A percentile compares a stretch with the other conserved stretches of the same genome.
These are phyloP conservation scores for Anarsia innoxiella DNA, from an alignment of 2,888 invertebrate species.

Conservation along the genomic window DNA sequence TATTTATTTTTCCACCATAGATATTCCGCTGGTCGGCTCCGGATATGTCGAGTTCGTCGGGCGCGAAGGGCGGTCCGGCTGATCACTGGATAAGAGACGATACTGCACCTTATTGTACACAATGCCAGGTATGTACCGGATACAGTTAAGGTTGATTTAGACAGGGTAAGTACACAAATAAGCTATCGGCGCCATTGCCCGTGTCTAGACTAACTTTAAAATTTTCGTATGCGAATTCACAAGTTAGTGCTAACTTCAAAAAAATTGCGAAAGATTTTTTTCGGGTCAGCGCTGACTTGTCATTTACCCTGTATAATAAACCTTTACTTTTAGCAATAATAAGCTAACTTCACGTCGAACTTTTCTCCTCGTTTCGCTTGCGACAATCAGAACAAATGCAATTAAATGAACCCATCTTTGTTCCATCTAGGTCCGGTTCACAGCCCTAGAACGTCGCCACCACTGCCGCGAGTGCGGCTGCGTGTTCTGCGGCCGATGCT, in stretches of 20 bases:
- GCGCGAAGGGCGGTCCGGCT: slow-evolving; percentile 85
- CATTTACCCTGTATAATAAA: not conserved
- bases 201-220: too few species aligned
- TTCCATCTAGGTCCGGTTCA: slow-evolving; percentile 80
- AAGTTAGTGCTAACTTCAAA: too few species aligned
- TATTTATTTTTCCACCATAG: slow-evolving; percentile 24
- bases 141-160: too few species aligned
- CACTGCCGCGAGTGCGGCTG: slow-evolving; percentile 98
- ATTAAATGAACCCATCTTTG: too few species aligned
- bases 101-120: slow-evolving; percentile 92
- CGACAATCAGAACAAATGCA: too few species aligned
- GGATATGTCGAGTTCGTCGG: slow-evolving; percentile 70
- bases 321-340: not conserved
- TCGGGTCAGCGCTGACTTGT: too few species aligned
- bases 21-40: slow-evolving; percentile 98
- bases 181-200: too few species aligned
- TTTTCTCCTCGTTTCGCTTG: too few species aligned
- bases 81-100: slow-evolving; percentile 99
- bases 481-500: slow-evolving; percentile 98
- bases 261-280: too few species aligned
- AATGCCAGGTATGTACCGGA: slow-evolving; percentile 85
- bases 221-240: too few species aligned
- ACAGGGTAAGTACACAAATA: too few species aligned
- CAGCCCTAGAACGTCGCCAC: slow-evolving; percentile 94
- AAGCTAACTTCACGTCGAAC: too few species aligned